phyloP scores from a whole-genome alignment of 2,888 invertebrate genomes.

The Epirrhoe tristata region DNA sequence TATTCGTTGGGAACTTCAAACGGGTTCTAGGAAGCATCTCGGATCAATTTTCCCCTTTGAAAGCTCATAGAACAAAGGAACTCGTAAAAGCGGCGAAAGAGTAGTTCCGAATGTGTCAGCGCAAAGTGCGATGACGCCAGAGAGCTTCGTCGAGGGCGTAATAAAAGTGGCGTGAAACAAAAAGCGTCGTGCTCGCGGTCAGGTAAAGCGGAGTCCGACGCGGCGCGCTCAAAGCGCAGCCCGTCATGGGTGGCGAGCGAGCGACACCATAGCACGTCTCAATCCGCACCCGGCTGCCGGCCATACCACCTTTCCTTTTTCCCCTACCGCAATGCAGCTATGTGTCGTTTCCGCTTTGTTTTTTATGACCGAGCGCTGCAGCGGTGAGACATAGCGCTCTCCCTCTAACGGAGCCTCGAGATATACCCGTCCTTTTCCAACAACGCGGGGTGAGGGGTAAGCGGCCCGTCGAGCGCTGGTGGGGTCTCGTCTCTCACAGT shows the following conservation, averaged over 20 bases:
- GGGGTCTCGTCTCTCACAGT: slow-evolving; percentile 80
- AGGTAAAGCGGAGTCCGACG: slow-evolving; percentile 48
- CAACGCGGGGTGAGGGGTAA: slow-evolving; percentile 63
- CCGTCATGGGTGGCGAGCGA: slow-evolving; percentile 85
- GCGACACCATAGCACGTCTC: slow-evolving; percentile 85
- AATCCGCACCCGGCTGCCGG: slow-evolving; percentile 83
- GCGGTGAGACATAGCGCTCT: slow-evolving; percentile 78
- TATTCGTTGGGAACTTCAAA: slow-evolving; percentile 68
- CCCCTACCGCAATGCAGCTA: slow-evolving; percentile 84
- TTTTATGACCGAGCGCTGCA: slow-evolving; percentile 81
- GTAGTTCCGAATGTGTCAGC: slow-evolving; percentile 79
- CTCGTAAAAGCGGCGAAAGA: slow-evolving; percentile 73
- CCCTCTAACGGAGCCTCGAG: slow-evolving; percentile 70
- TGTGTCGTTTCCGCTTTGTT: slow-evolving; percentile 85
- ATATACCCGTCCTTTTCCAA: slow-evolving; percentile 65
- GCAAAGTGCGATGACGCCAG: slow-evolving; percentile 72
- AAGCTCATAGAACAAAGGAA: slow-evolving; percentile 72
- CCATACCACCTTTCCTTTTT: slow-evolving; percentile 83
- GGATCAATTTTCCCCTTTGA: slow-evolving; percentile 79
- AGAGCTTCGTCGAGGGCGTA: slow-evolving; percentile 74
- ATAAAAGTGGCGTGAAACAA: slow-evolving; percentile 83
- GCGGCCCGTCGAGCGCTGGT: slow-evolving; percentile 65
- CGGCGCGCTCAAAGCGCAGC: slow-evolving; percentile 78
- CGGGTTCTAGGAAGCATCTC: slow-evolving; percentile 58
- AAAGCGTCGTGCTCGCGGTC: slow-evolving; percentile 66